Conservation (phyloP, 2,797 vertebrate species). For the Acanthurus tractus region DNA sequence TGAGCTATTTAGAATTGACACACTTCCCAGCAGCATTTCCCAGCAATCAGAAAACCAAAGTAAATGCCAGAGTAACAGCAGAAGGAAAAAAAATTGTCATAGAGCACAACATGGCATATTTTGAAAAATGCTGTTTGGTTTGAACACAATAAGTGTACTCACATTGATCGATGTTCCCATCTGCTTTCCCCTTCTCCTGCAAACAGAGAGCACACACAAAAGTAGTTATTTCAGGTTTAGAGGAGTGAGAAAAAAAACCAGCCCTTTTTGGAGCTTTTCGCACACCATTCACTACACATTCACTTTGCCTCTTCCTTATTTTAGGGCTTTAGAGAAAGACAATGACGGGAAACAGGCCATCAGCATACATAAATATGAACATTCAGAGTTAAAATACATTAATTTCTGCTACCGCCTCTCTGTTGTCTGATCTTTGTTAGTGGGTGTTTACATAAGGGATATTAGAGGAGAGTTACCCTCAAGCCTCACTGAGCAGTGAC, state of each 20-base stretch:
- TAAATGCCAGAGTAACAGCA: conserved; percentile 40
- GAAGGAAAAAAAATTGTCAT: conserved; percentile 42
- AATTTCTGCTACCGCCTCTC: too few species aligned
- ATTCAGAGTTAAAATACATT: too few species aligned
- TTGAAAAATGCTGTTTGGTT: conserved; percentile 77
- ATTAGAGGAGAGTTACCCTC: neutral
- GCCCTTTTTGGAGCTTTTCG: conserved; percentile 51
- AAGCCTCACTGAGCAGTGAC: conserved; percentile 8
- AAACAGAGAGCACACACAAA: conserved; percentile 78
- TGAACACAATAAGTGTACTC: conserved; percentile 80
- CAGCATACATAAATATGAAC: conserved; percentile 14
- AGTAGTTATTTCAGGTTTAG: conserved; percentile 73
- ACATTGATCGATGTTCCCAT: conserved; percentile 80
- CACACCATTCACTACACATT: conserved; percentile 41
- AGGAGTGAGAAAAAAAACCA: conserved; percentile 61
- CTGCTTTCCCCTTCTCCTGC: conserved; percentile 79
- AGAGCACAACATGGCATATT: conserved; percentile 59
- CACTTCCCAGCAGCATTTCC: conserved; percentile 46
- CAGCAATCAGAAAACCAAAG: conserved; percentile 52
- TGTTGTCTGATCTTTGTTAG: too few species aligned
- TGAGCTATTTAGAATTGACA: conserved; percentile 48
- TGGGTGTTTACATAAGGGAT: too few species aligned
- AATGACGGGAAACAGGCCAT: conserved; percentile 28
- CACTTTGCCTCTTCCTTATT: conserved; percentile 40
- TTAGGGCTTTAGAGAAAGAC: conserved; percentile 30